A percentile compares a stretch with the other conserved stretches of the same genome.
phyloP scores from a whole-genome alignment of 2,797 vertebrate species.

The Coilia nasus region DNA sequence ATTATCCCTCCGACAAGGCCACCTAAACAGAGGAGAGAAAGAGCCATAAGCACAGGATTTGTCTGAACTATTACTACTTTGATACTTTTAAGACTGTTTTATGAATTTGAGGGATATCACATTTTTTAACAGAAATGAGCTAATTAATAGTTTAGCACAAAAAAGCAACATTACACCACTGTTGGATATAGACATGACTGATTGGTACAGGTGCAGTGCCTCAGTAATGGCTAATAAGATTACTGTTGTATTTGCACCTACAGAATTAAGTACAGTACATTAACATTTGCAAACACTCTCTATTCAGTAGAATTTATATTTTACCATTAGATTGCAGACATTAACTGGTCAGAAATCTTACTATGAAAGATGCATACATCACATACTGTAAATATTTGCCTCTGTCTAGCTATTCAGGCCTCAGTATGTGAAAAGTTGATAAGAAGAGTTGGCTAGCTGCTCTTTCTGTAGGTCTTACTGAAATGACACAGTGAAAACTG shows the following conservation, averaged over 20 bases:
- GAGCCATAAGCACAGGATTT: background rate
- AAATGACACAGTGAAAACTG: background rate
- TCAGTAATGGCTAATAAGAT: too few relatives aligned
- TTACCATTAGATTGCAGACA: background rate
- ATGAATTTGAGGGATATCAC: background rate
- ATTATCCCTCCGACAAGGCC: slow-evolving; percentile 92
- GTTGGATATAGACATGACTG: background rate
- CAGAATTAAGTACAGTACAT: too few relatives aligned
- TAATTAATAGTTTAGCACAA: background rate
- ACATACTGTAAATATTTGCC: background rate
- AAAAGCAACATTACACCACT: background rate
- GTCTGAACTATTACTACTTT: background rate
- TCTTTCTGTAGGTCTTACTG: background rate
- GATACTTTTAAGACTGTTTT: too few relatives aligned
- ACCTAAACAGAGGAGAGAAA: slow-evolving; percentile 76
- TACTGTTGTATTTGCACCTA: too few relatives aligned
- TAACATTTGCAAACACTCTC: too few relatives aligned
- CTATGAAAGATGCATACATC: background rate
- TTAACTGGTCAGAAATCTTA: background rate
- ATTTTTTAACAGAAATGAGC: background rate
- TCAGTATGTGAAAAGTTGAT: background rate
- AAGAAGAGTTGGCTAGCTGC: background rate
- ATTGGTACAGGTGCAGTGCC: too few relatives aligned
- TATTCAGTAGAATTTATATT: background rate
- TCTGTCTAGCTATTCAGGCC: background rate